A percentile compares a stretch with the other conserved stretches of the same genome.
Conservation (phyloP, 1,140 invertebrate species). For the Eumaeus atala region DNA sequence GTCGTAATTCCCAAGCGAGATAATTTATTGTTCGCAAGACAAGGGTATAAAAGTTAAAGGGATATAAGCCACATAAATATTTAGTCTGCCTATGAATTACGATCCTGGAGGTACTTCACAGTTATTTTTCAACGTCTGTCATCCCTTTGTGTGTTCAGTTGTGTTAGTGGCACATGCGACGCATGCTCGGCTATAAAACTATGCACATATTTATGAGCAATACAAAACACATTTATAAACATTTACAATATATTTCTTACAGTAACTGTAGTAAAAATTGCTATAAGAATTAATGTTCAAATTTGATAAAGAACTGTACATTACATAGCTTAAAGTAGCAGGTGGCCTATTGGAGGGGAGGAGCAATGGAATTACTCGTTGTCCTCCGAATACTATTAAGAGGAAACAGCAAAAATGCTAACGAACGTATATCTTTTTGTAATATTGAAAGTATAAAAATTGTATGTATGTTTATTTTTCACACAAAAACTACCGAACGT, state of each 20-base stretch:
- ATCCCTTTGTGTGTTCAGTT: constrained; percentile 35
- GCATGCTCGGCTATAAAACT: constrained; percentile 35
- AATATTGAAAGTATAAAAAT: no score
- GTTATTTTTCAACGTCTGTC: constrained; percentile 61
- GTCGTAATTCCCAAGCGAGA: constrained; percentile 19
- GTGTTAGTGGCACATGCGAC: constrained; percentile 33
- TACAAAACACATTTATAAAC: background rate
- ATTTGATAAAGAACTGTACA: background rate
- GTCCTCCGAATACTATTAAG: no score
- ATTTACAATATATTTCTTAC: background rate
- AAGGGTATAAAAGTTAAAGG: constrained; percentile 37
- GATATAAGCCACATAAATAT: constrained; percentile 45
- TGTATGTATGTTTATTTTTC: background rate
- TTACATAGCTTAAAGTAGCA: no score
- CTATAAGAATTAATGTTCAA: background rate
- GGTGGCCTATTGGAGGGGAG: no score
- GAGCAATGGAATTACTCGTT: no score
- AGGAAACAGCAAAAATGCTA: no score
- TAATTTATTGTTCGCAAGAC: constrained; percentile 41
- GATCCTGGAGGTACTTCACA: constrained; percentile 36
- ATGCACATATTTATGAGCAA: constrained; percentile 41
- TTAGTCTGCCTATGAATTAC: constrained; percentile 54
- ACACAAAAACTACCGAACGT: no score
- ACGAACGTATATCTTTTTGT: no score
- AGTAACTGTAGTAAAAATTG: background rate